Evolutionary conservation across 2,888 invertebrate genomes (phyloP).

Genomic region (Zhuqinia jingwanae): DNA sequence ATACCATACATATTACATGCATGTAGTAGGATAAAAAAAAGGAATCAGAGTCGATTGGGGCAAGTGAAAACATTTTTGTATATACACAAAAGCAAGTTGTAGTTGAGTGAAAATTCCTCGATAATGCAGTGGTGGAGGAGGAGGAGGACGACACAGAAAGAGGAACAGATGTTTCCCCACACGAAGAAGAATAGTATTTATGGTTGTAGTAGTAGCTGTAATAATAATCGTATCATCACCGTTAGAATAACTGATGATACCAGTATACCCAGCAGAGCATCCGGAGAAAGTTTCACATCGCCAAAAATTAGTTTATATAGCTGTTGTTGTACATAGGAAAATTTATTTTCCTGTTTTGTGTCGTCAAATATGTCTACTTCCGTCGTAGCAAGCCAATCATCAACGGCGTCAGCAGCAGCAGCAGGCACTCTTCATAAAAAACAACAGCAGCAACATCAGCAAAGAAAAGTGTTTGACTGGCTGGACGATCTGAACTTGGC

Average conservation of each 20-base stretch:
- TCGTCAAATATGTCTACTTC: slow-evolving; percentile 64
- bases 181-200: not conserved
- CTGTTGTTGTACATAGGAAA: slow-evolving; percentile 26
- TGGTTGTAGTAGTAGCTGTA: not conserved
- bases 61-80: too few species aligned
- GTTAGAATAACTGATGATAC: not conserved
- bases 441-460: slow-evolving; percentile 54
- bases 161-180: slow-evolving; percentile 42
- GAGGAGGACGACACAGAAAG: not conserved
- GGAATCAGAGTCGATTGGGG: too few species aligned
- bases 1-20: not conserved
- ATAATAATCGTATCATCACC: slow-evolving; percentile 14
- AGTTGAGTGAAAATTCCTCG: slow-evolving; percentile 2
- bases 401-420: slow-evolving; percentile 32
- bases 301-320: slow-evolving; percentile 5
- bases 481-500: slow-evolving; percentile 75
- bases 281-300: not conserved
- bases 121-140: slow-evolving; percentile 14
- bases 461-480: slow-evolving; percentile 75
- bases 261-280: not conserved
- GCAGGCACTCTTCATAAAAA: slow-evolving; percentile 57
- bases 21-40: too few species aligned
- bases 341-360: slow-evolving; percentile 17
- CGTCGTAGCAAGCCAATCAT: slow-evolving; percentile 26
- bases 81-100: too few species aligned